Evolutionary conservation across 2,113 vertebrate genomes (phyloP).

Genomic region (Vidua macroura): DNA sequence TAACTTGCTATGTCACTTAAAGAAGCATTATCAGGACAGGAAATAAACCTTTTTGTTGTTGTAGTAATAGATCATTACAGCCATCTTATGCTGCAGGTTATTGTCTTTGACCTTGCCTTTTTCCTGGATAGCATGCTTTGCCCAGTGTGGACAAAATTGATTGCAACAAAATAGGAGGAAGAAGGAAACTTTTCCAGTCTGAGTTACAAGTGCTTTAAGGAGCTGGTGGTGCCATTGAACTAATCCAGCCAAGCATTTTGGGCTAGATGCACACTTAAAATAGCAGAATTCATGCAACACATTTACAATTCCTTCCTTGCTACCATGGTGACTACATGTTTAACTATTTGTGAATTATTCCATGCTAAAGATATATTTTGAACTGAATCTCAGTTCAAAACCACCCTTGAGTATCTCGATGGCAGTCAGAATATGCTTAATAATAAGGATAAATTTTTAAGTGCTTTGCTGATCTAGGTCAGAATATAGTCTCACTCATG

Average conservation of each 20-base stretch:
- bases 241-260: not conserved
- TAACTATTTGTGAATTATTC: not conserved
- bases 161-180: not conserved
- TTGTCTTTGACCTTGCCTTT: constrained; percentile 4
- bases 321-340: not conserved
- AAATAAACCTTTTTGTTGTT: not conserved
- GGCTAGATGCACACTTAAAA: not conserved
- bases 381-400: not conserved
- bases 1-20: not conserved
- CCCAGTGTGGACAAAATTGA: not conserved
- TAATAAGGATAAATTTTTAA: not conserved
- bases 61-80: not conserved
- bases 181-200: not conserved
- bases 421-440: not conserved
- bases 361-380: not conserved
- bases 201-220: not conserved
- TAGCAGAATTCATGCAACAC: not conserved
- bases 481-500: not conserved
- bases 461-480: not conserved
- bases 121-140: not conserved
- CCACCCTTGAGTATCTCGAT: not conserved
- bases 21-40: not conserved
- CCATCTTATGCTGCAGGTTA: not conserved
- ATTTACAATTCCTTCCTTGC: not conserved
- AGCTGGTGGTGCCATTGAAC: not conserved